phyloP scores from a whole-genome alignment of 2,113 vertebrate genomes.

The Leptosomus discolor region DNA sequence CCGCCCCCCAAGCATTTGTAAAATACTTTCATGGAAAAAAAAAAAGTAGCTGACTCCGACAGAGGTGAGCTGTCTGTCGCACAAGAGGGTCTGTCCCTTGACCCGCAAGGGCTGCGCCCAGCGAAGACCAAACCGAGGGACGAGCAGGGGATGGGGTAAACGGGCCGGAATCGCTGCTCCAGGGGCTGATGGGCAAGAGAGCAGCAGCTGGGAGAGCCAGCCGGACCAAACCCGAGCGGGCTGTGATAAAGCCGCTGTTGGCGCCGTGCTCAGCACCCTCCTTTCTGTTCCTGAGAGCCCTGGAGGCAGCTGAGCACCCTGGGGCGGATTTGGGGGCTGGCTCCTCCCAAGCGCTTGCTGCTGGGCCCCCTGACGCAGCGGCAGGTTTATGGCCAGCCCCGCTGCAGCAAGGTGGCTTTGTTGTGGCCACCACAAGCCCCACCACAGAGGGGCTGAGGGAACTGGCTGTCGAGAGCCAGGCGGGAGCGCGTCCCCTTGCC shows the following conservation, averaged over 20 bases:
- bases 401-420: not conserved
- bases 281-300: rapidly evolving
- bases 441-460: not conserved
- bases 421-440: not conserved
- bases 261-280: not conserved
- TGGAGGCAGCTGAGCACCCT: not conserved
- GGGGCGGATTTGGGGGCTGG: not conserved
- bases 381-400: not conserved
- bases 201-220: not conserved
- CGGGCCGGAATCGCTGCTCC: not conserved
- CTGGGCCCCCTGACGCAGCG: not conserved
- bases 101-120: not conserved
- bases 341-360: not conserved
- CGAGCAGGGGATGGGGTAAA: not conserved
- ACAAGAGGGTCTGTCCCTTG: not conserved
- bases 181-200: not conserved
- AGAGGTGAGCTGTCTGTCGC: not conserved
- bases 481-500: not conserved
- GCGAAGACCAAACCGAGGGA: not conserved
- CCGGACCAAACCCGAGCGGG: not conserved
- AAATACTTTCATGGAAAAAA: not conserved
- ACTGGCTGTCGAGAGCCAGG: not conserved
- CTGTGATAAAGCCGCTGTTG: not conserved
- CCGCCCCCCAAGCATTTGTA: not conserved
- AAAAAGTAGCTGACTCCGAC: not conserved